Base-by-base conservation (phyloP, 2,113 vertebrate species). In the Grantiella picta region DNA sequence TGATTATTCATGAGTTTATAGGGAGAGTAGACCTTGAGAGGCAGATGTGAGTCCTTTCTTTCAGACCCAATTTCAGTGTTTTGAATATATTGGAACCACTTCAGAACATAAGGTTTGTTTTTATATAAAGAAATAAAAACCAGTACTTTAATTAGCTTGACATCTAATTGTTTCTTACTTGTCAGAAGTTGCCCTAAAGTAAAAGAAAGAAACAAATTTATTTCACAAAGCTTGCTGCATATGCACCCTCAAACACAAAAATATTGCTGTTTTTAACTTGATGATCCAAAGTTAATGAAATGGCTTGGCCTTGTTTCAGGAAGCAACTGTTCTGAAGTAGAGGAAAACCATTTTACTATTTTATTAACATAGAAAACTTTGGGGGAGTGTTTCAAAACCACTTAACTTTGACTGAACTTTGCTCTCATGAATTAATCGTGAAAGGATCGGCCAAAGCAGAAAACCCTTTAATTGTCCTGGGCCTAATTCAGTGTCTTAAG, bases 1-100 rank as follows among this genome's bases (percentile, higher is more conserved):
- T 94, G 92, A 92, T 88, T 96, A 97, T 96, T 97, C 84, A 96
- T 93, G 72, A 96, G 73, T 89, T 92, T 84, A 89, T 65, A 75
- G 29, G 75, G 82, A 95, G 47, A 82, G 57, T 78, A 94, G 95
- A 95, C 96, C 65, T 96, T 97, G 87, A 97, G 82, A 94, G 77
- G 72, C 95, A 97, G 91, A 96, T 95, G 85, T 21, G 49, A 92
- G 40, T 81, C 66, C 80, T 94, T 97, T 92, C 80, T 89, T 96
- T 96, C 86, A 91, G 82, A 70, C 50, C 61, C 31, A 81, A 35
- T 96, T 95, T 96, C 49, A 49, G 57, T 38, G 22, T 21, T 82
- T 94, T 90, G 56, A 82, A 89, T 85, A 66, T 77, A 94, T 6
- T 93, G 56, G 82, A 94, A 83, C 59, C 56, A 87, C 68, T 93